A percentile compares a stretch with the other conserved stretches of the same genome.
phyloP scores from a whole-genome alignment of 2,797 vertebrate genomes.

The Hipposideros larvatus region DNA sequence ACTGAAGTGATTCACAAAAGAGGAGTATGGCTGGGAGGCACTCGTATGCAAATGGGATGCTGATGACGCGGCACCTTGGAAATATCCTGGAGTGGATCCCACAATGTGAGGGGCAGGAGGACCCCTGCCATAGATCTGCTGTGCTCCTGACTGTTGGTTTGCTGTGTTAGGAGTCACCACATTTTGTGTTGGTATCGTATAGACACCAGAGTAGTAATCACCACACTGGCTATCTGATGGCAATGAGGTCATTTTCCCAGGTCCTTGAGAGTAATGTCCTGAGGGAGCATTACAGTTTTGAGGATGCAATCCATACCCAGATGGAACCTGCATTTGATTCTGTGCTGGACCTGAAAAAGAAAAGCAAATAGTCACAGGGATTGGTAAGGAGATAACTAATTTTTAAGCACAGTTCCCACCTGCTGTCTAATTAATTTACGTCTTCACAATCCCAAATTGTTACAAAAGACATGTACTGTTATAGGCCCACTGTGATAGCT shows the following conservation, averaged over 20 bases:
- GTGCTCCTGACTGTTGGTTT: constrained; percentile 85
- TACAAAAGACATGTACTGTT: background rate
- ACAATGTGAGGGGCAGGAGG: constrained; percentile 75
- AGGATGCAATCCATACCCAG: constrained; percentile 90
- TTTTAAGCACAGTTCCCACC: background rate
- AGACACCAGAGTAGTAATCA: constrained; percentile 92
- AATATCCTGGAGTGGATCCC: constrained; percentile 78
- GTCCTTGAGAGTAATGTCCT: constrained; percentile 89
- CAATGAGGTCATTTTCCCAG: constrained; percentile 91
- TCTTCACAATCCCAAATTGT: constrained; percentile 6
- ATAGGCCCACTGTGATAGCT: background rate
- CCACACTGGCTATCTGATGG: constrained; percentile 89
- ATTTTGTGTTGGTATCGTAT: constrained; percentile 89
- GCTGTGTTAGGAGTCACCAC: constrained; percentile 81
- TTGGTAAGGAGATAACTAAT: background rate
- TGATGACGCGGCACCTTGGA: constrained; percentile 85
- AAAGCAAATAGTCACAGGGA: constrained; percentile 8
- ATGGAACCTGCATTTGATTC: constrained; percentile 89
- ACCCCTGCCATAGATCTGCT: constrained; percentile 86
- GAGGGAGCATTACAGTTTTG: constrained; percentile 90
- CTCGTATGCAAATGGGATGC: constrained; percentile 87
- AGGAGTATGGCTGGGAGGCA: constrained; percentile 89
- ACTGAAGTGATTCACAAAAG: constrained; percentile 86
- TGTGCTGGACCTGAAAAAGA: constrained; percentile 92
- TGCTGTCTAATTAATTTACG: background rate